phyloP scores from a whole-genome alignment of 2,888 invertebrate species.

The Calliopum simillimum region DNA sequence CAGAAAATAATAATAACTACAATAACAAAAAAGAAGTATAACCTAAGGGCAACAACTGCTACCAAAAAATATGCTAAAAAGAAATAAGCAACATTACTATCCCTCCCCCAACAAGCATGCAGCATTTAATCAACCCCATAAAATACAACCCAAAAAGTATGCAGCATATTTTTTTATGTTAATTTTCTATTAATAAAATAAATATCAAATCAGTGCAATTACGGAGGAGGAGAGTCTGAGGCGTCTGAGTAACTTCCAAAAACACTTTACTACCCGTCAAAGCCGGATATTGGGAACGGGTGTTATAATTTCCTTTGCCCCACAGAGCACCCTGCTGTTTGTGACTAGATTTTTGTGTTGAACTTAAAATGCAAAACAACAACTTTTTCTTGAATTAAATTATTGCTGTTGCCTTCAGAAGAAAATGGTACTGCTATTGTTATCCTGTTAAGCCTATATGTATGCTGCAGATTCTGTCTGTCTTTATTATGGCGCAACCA shows the following conservation, averaged over 20 bases:
- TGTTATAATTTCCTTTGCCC: background rate
- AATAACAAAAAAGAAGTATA: background rate
- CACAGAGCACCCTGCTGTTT: background rate
- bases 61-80: slow-evolving; percentile 19
- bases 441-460: background rate
- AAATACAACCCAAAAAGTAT: slow-evolving; percentile 13
- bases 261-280: background rate
- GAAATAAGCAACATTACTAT: slow-evolving; percentile 17
- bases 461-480: slow-evolving; percentile 6
- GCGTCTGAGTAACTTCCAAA: background rate
- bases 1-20: background rate
- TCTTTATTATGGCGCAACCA: slow-evolving; percentile 33
- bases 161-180: slow-evolving; percentile 53
- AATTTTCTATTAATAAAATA: slow-evolving; percentile 62
- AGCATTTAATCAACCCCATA: background rate
- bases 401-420: background rate
- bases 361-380: slow-evolving; percentile 27
- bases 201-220: slow-evolving; percentile 58
- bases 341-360: background rate
- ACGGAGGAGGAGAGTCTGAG: background rate
- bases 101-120: background rate
- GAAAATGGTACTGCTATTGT: background rate
- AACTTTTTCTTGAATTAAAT: slow-evolving; percentile 21
- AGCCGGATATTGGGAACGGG: slow-evolving; percentile 16
- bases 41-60: slow-evolving; percentile 26